Evolutionary conservation across 2,113 vertebrate genomes (phyloP), one percentile per base, ranked within the genome.

Genomic region (Thinocorus orbignyianus): DNA sequence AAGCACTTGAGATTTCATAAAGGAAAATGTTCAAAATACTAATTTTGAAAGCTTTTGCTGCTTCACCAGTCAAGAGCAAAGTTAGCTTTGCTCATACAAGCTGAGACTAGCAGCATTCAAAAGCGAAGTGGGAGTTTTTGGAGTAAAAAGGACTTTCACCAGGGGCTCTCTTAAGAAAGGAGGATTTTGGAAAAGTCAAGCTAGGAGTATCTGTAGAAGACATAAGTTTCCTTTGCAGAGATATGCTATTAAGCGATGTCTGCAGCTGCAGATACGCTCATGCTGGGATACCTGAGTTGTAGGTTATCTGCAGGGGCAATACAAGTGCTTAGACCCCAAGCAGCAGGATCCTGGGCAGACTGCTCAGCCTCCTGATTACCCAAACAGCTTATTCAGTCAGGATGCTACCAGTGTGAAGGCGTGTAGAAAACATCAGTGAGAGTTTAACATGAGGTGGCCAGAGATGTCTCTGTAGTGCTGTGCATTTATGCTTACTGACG

Each of bases 341-440:
- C 17, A 42, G 87, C 48, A 62, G 61, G 65, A 93, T 74, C 28
- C 55, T 54, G 69, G 23, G 60, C 73, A 86, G 81, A 17, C 33
- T n/a, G 39, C 37, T 83, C 31, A 28, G 72, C 28, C 64, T 77
- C 54, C 76, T 30, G 26, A 18, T 31, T 28, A 30, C 52, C 37
- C 69, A 17, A 9, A 70, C 0, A 7, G 46, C 31, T 33, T 17
- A 13, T 33, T 69, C 14, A 6, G 54, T 11, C 7, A 1, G 44
- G 78, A 48, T 2, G 6, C 44, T 5, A 13, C 4, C 25, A 22
- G 51, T 6, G 22, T 17, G 51, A 48, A 46, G 61, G 71, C 28
- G 48, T 0, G 0, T 3, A 46, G 57, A 6, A 61, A 86, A 58
- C 17, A 71, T 39, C 66, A 51, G 61, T 5, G 0, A 0, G 0